Base-by-base conservation (phyloP, 2,888 invertebrate species). In the Leucania comma region DNA sequence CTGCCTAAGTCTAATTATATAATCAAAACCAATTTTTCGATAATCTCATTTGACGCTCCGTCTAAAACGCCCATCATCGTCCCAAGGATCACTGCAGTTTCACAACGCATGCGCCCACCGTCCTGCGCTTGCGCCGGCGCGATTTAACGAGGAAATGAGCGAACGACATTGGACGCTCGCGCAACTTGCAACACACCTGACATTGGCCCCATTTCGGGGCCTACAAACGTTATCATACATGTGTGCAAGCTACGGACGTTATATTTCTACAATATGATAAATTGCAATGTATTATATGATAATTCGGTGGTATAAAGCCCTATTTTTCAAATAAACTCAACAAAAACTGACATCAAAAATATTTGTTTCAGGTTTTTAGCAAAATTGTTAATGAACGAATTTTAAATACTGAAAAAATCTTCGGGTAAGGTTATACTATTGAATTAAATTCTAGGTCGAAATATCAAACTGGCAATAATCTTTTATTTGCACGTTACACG, bases 141-240 rank as follows among this genome's bases (percentile, higher is more conserved):
- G 26, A 59, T 65, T 75, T 80, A 78, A 82, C 84, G 89, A 94
- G 94, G 94, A 95, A 95, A 93, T 92, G 88, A 78, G 89, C 88
- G 82, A 89, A 86, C 89, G 92, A 90, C 93, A 94, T 94, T 92
- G 94, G 92, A 76, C 75, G 88, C 90, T 83, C 89, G 88, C 90
- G 89, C 90, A 89, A 89, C 90, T 94, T 95, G 94, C 95, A 94
- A 94, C 95, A 94, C 85, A 69, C 58, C 81, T 92, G 94, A 94
- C 95, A 95, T 94, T 95, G 95, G 93, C 95, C 95, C 82, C 91
- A 90, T 93, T 95, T 58, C 76, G 85, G 90, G 94, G 91, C 95
- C 95, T 91, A 95, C 92, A 93, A 93, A 93, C 91, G 91, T 93
- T 95, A 94, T 94, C 94, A 90, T 90, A 87, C 83, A 86, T 88